phyloP scores from a whole-genome alignment of 1,140 invertebrate genomes.

The Vanessa tameamea region DNA sequence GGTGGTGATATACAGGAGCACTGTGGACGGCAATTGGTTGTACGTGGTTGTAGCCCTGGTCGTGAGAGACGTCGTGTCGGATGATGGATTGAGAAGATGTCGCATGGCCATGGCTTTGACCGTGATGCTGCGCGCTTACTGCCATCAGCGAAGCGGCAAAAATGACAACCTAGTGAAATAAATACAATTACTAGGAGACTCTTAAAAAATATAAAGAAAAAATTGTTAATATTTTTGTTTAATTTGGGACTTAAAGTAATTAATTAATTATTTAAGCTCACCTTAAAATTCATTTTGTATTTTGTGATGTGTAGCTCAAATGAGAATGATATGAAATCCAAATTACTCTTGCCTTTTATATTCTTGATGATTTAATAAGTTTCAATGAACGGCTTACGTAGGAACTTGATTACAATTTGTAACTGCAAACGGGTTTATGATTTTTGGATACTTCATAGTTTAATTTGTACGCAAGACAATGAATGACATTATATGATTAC shows the following conservation, averaged over 20 bases:
- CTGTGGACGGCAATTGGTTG: constrained; percentile 7
- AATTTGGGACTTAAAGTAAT: no score
- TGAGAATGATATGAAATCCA: background rate
- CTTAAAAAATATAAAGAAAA: background rate
- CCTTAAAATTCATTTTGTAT: background rate
- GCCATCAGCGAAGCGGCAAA: constrained; percentile 14
- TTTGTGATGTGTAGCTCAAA: background rate
- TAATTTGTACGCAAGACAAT: background rate
- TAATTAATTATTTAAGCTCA: background rate
- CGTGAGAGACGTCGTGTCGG: constrained; percentile 47
- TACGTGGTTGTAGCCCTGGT: constrained; percentile 16
- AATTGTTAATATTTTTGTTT: background rate
- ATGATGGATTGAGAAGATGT: constrained; percentile 57
- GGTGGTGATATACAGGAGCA: constrained; percentile 25
- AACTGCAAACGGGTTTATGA: background rate
- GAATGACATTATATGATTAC: no score
- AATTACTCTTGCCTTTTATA: background rate
- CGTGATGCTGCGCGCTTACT: constrained; percentile 27
- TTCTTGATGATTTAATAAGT: background rate
- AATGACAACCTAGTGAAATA: constrained; percentile 19
- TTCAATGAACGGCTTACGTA: background rate
- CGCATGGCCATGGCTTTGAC: constrained; percentile 39
- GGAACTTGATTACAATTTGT: background rate
- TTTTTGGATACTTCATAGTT: background rate
- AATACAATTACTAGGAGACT: no score